Conservation (phyloP, 2,888 invertebrate species). For the Limnephilus auricula region DNA sequence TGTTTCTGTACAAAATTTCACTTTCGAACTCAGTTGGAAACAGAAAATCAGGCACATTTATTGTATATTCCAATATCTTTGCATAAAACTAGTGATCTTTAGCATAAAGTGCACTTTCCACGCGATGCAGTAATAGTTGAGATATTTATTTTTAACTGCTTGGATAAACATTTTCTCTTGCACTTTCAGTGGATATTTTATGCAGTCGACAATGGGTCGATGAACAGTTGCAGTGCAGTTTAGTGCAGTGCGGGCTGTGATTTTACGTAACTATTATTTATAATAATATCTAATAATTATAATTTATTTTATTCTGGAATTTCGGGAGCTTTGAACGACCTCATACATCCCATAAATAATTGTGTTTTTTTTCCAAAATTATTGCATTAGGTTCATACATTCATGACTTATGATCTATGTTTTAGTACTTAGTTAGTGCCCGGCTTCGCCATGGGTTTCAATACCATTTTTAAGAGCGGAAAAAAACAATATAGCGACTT, state of each 20-base stretch:
- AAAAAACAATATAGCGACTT: not conserved
- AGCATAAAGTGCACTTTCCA: constrained; percentile 28
- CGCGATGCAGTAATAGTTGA: constrained; percentile 32
- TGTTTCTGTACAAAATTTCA: constrained; percentile 18
- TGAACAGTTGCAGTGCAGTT: constrained; percentile 12
- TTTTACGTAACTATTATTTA: not conserved
- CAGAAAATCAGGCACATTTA: not conserved
- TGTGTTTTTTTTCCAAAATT: no score
- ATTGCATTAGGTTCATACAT: no score
- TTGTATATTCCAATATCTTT: not conserved
- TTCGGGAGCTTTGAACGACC: no score
- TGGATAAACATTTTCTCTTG: constrained; percentile 45
- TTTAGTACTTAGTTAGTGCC: no score
- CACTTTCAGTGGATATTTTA: constrained; percentile 36
- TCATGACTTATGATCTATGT: no score
- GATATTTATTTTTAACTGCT: constrained; percentile 46
- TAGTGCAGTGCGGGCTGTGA: not conserved
- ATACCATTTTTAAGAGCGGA: no score
- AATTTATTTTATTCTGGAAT: no score
- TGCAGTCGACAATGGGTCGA: constrained; percentile 43
- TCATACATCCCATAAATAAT: no score
- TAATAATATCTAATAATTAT: no score
- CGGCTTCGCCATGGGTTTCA: no score
- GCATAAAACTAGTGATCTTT: constrained; percentile 37
- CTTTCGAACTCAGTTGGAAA: constrained; percentile 27